phyloP scores from a whole-genome alignment of 2,113 vertebrate genomes.

The Anhinga anhinga region DNA sequence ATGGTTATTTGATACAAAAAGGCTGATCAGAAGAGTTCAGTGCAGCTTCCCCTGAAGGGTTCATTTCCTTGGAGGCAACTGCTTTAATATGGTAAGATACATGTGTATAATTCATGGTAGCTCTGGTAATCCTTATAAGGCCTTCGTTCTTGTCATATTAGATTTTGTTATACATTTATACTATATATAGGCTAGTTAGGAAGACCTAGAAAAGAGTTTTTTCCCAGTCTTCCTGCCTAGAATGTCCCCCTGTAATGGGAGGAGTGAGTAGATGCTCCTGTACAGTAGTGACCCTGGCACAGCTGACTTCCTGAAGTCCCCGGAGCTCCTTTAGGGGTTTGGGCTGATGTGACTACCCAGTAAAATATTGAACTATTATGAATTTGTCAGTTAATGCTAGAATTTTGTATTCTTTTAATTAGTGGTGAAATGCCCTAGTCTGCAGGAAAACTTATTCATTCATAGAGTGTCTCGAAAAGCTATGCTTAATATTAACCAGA shows the following conservation, averaged over 20 bases:
- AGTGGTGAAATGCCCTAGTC: background rate
- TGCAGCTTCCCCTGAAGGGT: background rate
- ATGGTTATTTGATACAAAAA: background rate
- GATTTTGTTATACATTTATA: background rate
- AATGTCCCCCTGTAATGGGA: background rate
- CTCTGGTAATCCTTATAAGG: background rate
- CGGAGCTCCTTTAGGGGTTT: background rate
- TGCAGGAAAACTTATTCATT: background rate
- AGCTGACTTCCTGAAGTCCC: background rate
- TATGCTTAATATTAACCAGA: background rate
- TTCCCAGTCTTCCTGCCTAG: background rate
- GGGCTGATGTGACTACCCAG: background rate
- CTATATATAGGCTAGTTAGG: background rate
- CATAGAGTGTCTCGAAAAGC: accelerated
- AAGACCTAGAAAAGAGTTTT: background rate
- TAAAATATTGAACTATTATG: background rate
- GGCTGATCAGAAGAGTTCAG: background rate
- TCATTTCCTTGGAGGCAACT: background rate
- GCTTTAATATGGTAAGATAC: background rate
- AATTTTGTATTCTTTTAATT: background rate
- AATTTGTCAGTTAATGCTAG: background rate
- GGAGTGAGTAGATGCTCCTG: background rate
- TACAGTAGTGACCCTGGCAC: background rate
- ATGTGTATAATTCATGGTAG: background rate
- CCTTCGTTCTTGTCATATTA: background rate